Evolutionary conservation across 2,113 vertebrate genomes (phyloP).

Genomic region (Okapia johnstoni): DNA sequence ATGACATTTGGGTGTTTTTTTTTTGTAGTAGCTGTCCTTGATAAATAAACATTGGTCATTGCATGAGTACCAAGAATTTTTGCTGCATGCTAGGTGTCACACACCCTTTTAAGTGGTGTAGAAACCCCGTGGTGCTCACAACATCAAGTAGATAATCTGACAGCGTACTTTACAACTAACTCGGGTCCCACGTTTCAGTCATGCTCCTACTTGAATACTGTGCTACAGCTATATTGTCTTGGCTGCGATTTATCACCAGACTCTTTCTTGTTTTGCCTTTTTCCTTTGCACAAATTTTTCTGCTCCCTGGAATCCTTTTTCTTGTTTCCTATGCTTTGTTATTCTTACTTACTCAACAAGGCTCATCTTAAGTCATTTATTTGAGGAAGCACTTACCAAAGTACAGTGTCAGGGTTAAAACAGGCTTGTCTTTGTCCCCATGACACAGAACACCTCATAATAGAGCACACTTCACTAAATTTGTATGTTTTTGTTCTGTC

Average conservation of each 20-base stretch:
- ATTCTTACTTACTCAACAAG: background rate
- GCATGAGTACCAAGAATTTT: background rate
- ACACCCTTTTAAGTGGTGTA: background rate
- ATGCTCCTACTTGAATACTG: background rate
- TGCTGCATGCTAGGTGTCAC: background rate
- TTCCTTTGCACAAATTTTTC: background rate
- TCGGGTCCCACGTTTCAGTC: rapidly evolving
- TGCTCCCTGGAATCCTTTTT: background rate
- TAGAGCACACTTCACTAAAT: background rate
- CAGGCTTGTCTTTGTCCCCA: background rate
- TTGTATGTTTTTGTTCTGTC: background rate
- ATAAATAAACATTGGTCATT: background rate
- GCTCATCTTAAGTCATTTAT: background rate
- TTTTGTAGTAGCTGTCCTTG: background rate
- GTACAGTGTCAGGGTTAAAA: background rate
- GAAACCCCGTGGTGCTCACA: background rate
- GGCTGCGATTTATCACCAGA: background rate
- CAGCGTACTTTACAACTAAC: rapidly evolving
- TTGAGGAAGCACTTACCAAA: background rate
- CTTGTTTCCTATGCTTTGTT: background rate
- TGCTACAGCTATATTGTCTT: background rate
- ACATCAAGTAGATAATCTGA: background rate
- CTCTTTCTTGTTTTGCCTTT: background rate
- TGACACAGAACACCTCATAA: background rate
- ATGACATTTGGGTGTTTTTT: background rate